Evolutionary conservation across 2,888 invertebrate species (phyloP).

Genomic region (Himalopsyche tibetana): DNA sequence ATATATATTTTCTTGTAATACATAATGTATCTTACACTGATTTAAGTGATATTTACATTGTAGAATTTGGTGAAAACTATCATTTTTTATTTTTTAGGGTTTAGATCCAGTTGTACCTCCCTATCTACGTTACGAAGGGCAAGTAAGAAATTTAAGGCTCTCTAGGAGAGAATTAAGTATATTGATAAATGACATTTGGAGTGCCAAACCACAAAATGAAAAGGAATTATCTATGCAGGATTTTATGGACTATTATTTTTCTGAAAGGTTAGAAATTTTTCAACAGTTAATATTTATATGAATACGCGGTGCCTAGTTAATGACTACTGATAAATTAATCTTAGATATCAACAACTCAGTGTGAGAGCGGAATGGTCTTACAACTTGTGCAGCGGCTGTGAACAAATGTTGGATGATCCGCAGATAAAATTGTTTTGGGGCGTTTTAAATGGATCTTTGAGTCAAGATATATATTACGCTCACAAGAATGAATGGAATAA

Average conservation of each 20-base stretch:
- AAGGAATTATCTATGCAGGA: conserved; percentile 72
- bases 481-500: conserved; percentile 71
- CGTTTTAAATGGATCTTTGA: conserved; percentile 72
- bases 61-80: no score
- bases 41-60: no score
- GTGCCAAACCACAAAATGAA: conserved; percentile 69
- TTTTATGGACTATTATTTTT: conserved; percentile 74
- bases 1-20: no score
- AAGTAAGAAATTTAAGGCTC: conserved; percentile 75
- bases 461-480: conserved; percentile 73
- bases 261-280: conserved; percentile 70
- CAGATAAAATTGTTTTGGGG: conserved; percentile 75
- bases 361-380: conserved; percentile 77
- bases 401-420: conserved; percentile 75
- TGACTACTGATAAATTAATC: neutral
- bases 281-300: neutral
- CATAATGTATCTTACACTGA: no score
- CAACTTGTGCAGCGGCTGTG: conserved; percentile 75
- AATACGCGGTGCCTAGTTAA: neutral
- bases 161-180: conserved; percentile 75
- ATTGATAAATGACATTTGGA: conserved; percentile 76
- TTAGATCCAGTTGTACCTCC: conserved; percentile 73
- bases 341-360: conserved; percentile 73
- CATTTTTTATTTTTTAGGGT: conserved; percentile 69
- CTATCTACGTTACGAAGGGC: conserved; percentile 73